Conservation (phyloP, 2,113 vertebrate genomes). For the Leucopternis melanops region DNA sequence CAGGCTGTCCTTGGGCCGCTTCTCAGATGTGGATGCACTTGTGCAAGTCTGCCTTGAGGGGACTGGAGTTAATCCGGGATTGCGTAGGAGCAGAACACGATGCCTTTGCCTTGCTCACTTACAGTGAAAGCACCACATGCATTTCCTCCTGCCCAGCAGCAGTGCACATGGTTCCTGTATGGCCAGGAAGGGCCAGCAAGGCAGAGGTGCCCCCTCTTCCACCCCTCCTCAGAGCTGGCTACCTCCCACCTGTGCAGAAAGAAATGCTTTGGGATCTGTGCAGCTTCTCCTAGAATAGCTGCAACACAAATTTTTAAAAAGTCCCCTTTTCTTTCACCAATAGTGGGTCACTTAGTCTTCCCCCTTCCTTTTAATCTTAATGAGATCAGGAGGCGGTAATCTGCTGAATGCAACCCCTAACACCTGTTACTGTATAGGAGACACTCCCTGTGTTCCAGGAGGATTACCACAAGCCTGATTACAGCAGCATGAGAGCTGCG, state of each 20-base stretch:
- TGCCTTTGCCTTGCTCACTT: neutral
- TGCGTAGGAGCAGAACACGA: neutral
- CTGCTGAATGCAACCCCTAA: neutral
- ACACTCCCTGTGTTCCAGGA: neutral
- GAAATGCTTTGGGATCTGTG: neutral
- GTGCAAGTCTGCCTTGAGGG: neutral
- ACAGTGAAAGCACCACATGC: neutral
- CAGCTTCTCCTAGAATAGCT: neutral
- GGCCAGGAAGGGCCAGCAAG: neutral
- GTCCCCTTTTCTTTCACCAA: neutral
- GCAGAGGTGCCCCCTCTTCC: neutral
- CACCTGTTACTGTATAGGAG: neutral
- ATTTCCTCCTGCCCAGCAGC: neutral
- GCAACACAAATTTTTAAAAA: neutral
- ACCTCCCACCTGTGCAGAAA: neutral
- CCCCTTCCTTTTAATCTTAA: neutral
- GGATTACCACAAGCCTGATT: neutral
- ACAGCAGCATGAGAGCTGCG: accelerated
- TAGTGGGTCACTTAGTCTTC: neutral
- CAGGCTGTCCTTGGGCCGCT: neutral
- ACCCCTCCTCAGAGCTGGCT: neutral
- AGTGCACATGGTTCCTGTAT: accelerated
- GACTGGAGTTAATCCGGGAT: neutral
- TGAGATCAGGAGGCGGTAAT: neutral
- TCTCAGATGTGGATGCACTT: neutral